These are phyloP conservation scores for Celastrina argiolus DNA, from an alignment of 2,888 invertebrate species.

Conservation along the genomic window DNA sequence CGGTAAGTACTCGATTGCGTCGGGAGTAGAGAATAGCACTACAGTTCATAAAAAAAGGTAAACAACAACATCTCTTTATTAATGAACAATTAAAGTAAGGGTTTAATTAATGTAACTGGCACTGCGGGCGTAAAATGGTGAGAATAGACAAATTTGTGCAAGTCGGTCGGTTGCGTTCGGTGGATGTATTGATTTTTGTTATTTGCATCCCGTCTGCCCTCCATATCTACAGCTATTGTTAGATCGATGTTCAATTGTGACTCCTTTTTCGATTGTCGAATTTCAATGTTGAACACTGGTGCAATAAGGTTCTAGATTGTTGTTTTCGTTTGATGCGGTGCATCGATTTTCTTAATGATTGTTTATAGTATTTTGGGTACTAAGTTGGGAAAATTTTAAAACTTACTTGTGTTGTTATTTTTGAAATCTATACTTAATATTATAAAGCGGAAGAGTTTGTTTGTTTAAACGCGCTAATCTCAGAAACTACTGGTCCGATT, in stretches of 20 bases:
- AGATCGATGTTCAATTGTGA: slow-evolving; percentile 54
- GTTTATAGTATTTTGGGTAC: not conserved
- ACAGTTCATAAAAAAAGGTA: too few species aligned
- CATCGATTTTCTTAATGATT: not conserved
- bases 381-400: not conserved
- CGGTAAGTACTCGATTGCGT: too few species aligned
- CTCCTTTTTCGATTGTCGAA: slow-evolving; percentile 36
- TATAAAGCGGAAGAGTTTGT: too few species aligned
- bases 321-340: not conserved
- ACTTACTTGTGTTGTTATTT: not conserved
- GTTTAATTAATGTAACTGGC: not conserved
- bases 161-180: slow-evolving; percentile 58
- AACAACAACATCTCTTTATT: too few species aligned
- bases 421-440: too few species aligned
- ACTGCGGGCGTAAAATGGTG: slow-evolving; percentile 40
- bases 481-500: too few species aligned
- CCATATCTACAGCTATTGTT: slow-evolving; percentile 68
- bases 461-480: too few species aligned
- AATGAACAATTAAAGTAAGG: not conserved
- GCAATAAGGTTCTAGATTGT: slow-evolving; percentile 21
- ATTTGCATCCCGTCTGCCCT: slow-evolving; percentile 74
- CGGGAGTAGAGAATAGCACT: too few species aligned
- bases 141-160: slow-evolving; percentile 62
- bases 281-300: not conserved
- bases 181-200: slow-evolving; percentile 73